Evolutionary conservation across 2,113 vertebrate genomes (phyloP), one percentile per base, ranked within the genome.

Genomic region (Amphiprion ocellaris): DNA sequence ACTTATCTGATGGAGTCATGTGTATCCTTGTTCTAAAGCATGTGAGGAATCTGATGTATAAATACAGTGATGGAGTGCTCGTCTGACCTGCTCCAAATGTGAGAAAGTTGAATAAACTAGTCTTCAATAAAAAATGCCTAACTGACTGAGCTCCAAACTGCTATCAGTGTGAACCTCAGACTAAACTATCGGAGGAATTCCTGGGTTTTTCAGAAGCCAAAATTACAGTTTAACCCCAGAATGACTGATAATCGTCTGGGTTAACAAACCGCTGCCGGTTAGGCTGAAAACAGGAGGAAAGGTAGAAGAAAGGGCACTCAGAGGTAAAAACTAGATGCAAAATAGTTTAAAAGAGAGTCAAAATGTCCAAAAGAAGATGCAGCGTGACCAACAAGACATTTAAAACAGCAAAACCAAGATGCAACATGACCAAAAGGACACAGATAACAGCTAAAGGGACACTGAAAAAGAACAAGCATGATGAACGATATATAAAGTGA

Each of bases 61-160:
- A 91, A 92, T 89, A 89, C 70, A 53, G 72, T 90, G 85, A 91
- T 91, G 81, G 80, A 92, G 88, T 89, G 83, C 81, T 81, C 7
- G 82, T 79, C 79, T 85, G 88, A 87, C 81, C 83, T 80, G 86
- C 72, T 87, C 72, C 77, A 58, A 89, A 84, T 85, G 90, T 89
- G 87, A 88, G 85, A 87, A 91, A 85, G 77, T 76, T 88, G 84
- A 73, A 88, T 69, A 79, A 86, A 84, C 68, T 76, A 11, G 56
- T 88, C 69, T 84, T 82, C 60, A 91, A 84, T 89, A 85, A 92
- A 87, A 84, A 87, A 92, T 75, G 89, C 77, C 56, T 60, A 68
- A 82, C 66, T 90, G 88, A 89, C 74, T 39, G 78, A 83, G 85
- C 54, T 90, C 82, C 85, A 82, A 80, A 64, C 72, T 78, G 47